phyloP scores from a whole-genome alignment of 2,797 vertebrate genomes.

The Cyprinella venusta region DNA sequence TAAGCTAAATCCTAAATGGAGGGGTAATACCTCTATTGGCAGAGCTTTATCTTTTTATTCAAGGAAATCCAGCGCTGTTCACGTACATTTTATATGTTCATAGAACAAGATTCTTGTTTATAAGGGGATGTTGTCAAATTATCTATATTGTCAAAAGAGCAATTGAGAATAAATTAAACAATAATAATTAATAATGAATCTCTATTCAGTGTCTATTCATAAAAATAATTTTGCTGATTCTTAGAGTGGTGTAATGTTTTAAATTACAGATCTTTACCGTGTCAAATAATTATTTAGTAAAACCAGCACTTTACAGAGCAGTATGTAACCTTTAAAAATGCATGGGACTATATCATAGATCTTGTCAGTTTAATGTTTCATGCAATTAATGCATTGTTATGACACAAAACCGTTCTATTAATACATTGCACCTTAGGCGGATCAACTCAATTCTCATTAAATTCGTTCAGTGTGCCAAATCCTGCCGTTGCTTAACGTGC shows the following conservation, averaged over 20 bases:
- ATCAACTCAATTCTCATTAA: constrained; percentile 40
- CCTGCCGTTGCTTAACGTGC: constrained; percentile 12
- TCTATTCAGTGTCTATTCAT: not conserved
- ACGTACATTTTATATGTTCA: not conserved
- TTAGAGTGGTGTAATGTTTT: not conserved
- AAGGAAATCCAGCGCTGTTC: constrained; percentile 64
- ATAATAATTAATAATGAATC: not conserved
- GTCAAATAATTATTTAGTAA: not conserved
- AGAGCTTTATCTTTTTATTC: constrained; percentile 72
- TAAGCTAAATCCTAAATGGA: constrained; percentile 83
- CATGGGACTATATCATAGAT: not conserved
- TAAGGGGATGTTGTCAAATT: not conserved
- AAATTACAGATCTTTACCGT: not conserved
- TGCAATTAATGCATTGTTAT: not conserved
- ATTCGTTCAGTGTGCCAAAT: constrained; percentile 39
- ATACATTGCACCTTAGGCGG: constrained; percentile 40
- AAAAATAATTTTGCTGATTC: not conserved
- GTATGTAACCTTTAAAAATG: not conserved
- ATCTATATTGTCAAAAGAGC: not conserved
- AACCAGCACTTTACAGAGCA: not conserved
- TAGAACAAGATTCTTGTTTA: not conserved
- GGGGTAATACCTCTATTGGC: constrained; percentile 73
- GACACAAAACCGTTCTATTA: constrained; percentile 1
- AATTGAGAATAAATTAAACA: not conserved
- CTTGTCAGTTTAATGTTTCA: not conserved